Evolutionary conservation across 2,113 vertebrate species (phyloP).

Genomic region (Nansenia antarctica): DNA sequence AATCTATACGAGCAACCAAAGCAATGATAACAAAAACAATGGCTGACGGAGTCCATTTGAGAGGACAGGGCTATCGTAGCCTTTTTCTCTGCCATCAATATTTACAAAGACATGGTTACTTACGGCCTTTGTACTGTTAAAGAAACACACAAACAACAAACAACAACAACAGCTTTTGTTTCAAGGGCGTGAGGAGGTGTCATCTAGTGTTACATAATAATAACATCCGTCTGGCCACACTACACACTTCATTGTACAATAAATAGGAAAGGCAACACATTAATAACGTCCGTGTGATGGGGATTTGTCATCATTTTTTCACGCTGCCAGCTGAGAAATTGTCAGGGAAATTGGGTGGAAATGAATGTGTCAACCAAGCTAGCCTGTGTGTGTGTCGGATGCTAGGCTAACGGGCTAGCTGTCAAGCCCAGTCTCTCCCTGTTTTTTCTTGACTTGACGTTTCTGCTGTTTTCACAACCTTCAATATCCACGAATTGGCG

Average conservation of each 20-base stretch:
- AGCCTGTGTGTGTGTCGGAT: constrained; percentile 42
- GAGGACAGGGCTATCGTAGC: neutral
- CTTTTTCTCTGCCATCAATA: constrained; percentile 9
- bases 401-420: constrained; percentile 52
- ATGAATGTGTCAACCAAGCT: constrained; percentile 15
- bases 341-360: neutral
- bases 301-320: neutral
- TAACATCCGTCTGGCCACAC: constrained; percentile 57
- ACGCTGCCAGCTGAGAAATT: neutral
- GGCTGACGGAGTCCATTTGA: constrained; percentile 48
- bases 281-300: neutral
- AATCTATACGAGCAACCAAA: constrained; percentile 34
- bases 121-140: too few species aligned
- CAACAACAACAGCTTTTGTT: constrained; percentile 67
- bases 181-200: constrained; percentile 75
- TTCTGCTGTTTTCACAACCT: neutral
- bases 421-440: neutral
- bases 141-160: constrained; percentile 47
- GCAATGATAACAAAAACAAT: constrained; percentile 75
- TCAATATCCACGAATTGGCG: neutral
- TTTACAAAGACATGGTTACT: constrained; percentile 6
- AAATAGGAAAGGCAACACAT: constrained; percentile 8
- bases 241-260: constrained; percentile 21
- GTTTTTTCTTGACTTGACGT: neutral
- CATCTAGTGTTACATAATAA: constrained; percentile 76